A percentile compares a stretch with the other conserved stretches of the same genome.
phyloP scores from a whole-genome alignment of 2,113 vertebrate genomes.

The Ranitomeya imitator region DNA sequence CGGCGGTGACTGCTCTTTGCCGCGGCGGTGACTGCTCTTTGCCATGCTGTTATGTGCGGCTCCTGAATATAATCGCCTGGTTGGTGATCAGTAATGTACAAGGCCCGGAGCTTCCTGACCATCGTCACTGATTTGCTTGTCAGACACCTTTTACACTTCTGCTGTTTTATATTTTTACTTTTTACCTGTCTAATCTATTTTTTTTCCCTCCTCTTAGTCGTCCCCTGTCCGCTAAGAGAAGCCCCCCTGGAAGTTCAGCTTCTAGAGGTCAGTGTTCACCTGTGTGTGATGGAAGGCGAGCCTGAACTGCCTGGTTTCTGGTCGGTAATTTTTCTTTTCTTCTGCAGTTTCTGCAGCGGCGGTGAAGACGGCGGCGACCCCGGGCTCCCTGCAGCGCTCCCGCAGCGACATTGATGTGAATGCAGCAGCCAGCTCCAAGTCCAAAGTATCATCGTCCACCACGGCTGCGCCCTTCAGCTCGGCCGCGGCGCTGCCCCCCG shows the following conservation, averaged over 20 bases:
- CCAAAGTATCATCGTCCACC: constrained; percentile 83
- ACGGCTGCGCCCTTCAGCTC: constrained; percentile 85
- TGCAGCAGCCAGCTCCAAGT: constrained; percentile 94
- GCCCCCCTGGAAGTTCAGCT: constrained; percentile 87
- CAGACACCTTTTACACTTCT: neutral
- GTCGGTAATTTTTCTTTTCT: neutral
- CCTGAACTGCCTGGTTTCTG: neutral
- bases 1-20: no score
- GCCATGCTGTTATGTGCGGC: no score
- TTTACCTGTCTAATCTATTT: neutral
- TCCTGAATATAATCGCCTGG: no score
- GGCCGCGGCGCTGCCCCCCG: constrained; percentile 90
- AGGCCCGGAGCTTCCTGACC: no score
- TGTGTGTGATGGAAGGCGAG: neutral
- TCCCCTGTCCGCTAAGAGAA: constrained; percentile 88
- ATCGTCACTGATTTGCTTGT: no score
- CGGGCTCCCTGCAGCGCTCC: constrained; percentile 93
- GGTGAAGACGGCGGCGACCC: constrained; percentile 78
- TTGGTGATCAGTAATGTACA: no score
- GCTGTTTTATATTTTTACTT: no score
- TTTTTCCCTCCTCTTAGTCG: constrained; percentile 75
- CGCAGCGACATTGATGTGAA: constrained; percentile 97
- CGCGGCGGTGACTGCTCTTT: no score
- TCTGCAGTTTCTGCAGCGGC: constrained; percentile 81
- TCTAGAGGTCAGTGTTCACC: constrained; percentile 82